A percentile compares a stretch with the other conserved stretches of the same genome.
These are phyloP conservation scores for Potamilus streckersoni DNA, from an alignment of 1,140 invertebrate species.

Conservation along the genomic window DNA sequence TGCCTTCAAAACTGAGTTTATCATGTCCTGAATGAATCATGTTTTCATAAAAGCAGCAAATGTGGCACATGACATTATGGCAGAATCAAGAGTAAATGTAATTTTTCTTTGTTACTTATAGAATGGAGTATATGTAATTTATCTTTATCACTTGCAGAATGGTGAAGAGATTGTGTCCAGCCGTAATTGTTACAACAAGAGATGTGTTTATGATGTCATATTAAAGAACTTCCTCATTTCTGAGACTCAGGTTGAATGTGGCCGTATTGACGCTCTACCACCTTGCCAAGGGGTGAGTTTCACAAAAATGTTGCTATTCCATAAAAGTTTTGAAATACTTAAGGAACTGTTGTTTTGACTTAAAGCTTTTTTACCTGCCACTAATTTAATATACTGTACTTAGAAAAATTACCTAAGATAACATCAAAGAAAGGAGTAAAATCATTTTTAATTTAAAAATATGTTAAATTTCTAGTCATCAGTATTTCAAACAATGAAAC, in stretches of 20 bases:
- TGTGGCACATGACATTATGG: not conserved
- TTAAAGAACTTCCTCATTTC: slow-evolving; percentile 25
- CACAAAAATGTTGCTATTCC: not conserved
- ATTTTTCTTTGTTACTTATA: not conserved
- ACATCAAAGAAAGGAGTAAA: slow-evolving; percentile 35
- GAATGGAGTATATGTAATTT: slow-evolving; percentile 7
- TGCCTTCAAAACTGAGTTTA: no score
- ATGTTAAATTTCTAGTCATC: slow-evolving; percentile 2
- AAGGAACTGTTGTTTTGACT: not conserved
- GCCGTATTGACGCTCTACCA: slow-evolving; percentile 21
- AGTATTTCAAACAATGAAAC: not conserved
- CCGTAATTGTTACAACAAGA: slow-evolving; percentile 37
- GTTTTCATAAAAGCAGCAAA: no score
- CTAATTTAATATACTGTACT: slow-evolving; percentile 21
- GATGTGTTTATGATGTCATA: slow-evolving; percentile 26
- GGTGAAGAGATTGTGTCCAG: slow-evolving; percentile 32
- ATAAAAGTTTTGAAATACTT: not conserved
- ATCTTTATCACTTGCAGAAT: slow-evolving; percentile 12
- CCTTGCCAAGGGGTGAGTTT: slow-evolving; percentile 24
- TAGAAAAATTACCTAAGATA: slow-evolving; percentile 36
- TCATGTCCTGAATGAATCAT: no score
- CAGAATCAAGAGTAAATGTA: not conserved
- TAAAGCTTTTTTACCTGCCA: not conserved
- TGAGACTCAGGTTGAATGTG: slow-evolving; percentile 34
- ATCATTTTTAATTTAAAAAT: not conserved